Evolutionary conservation across 92 coral and sea anemone genomes (phyloP).

Genomic region (Paramuricea clavata): DNA sequence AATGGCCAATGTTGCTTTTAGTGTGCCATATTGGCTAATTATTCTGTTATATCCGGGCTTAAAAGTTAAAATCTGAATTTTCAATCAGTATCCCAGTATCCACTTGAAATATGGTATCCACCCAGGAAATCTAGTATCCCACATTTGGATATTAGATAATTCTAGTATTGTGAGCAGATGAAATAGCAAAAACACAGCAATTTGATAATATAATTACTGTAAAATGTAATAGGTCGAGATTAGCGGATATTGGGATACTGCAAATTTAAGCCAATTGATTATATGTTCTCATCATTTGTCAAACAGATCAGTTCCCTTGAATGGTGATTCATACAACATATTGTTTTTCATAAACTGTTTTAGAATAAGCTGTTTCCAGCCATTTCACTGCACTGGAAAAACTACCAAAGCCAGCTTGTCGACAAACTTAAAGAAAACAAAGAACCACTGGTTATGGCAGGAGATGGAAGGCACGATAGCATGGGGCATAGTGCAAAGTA

Average conservation of each 20-base stretch:
- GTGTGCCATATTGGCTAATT: no score
- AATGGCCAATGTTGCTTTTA: no score
- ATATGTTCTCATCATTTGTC: no score
- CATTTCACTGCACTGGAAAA: conserved; percentile 32
- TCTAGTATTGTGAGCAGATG: background rate
- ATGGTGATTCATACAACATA: background rate
- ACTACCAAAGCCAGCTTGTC: conserved; percentile 22
- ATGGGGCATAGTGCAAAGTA: conserved; percentile 54
- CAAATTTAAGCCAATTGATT: no score
- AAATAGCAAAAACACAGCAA: background rate
- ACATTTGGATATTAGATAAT: background rate
- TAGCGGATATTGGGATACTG: no score
- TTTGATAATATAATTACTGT: background rate
- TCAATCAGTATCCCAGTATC: background rate
- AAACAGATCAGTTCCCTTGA: no score
- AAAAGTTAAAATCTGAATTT: no score
- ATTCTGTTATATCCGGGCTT: no score
- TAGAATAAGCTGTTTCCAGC: conserved; percentile 40
- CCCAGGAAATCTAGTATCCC: background rate
- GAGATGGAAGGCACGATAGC: conserved; percentile 57
- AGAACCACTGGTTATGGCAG: conserved; percentile 28
- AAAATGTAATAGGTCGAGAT: no score
- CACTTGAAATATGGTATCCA: background rate
- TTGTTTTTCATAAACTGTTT: background rate
- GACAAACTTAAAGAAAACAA: background rate